Base-by-base conservation (phyloP, 2,113 vertebrate species). In the Sphaerodactylus townsendi region DNA sequence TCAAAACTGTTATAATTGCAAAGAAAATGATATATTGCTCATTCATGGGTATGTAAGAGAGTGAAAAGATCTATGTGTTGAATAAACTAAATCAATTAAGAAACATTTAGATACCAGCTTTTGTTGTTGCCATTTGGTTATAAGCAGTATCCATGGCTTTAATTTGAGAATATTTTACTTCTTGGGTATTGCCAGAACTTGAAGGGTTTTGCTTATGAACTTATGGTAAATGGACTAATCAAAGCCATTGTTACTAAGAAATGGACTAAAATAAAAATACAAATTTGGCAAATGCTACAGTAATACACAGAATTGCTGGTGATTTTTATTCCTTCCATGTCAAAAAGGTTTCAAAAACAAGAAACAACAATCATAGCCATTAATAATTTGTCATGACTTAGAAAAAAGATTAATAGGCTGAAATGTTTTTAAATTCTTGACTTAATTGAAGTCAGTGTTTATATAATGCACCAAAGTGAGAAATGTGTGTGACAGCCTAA, bases 371-470 rank as follows among this genome's bases (percentile, higher is more conserved):
- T 87, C 37, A 89, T 90, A 79, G 30, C 72, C 41, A 91, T 91
- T 89, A 90, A 90, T 95, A 85, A 90, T 81, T 87, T 90, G 30
- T 84, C 81, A 68, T 93, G 73, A 89, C 85, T 87, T 88, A 86
- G 30, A 77, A 62, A 74, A 66, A 89, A 89, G 76, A 92, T 91
- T 85, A 83, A 88, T 76, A 89, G 68, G 23, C 83, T 90, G 86
- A 92, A 72, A 88, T 93, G 48, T 92, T 95, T 93, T 93, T 56
- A 50, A 89, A 87, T 91, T 93, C 84, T 93, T 94, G 79, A 89
- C 70, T 79, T 92, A 93, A 91, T 84, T 93, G 91, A 93, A 95
- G 92, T 96, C 84, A 86, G 85, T 93, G 77, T 92, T 88, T 93
- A 72, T 91, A 78, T 30, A 35, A 91, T 84, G 86, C 92, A 88